A percentile compares a stretch with the other conserved stretches of the same genome.
Evolutionary conservation across 2,113 vertebrate species (phyloP).

Genomic region (human): DNA sequence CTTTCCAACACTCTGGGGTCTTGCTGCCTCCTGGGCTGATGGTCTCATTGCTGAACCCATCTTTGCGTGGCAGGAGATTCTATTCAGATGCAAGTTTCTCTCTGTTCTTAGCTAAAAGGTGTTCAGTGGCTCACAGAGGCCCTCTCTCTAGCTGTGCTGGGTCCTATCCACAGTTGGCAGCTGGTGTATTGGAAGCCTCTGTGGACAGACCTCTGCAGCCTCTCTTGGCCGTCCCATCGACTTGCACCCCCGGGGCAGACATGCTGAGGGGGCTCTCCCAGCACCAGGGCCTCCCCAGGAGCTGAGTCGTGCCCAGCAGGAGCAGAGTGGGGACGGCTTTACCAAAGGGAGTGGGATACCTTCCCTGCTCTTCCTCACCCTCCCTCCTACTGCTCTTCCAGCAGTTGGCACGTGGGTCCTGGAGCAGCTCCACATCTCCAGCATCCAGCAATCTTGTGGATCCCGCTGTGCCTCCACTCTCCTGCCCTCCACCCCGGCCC

Average conservation of each 20-base stretch:
- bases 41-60: not conserved
- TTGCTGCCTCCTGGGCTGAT: not conserved
- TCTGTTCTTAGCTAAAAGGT: no score
- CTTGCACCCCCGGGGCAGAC: accelerated
- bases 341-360: no score
- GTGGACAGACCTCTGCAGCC: no score
- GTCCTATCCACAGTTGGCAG: not conserved
- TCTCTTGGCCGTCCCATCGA: not conserved
- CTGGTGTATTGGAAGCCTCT: not conserved
- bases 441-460: accelerated
- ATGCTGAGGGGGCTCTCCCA: no score
- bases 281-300: not conserved
- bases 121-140: not conserved
- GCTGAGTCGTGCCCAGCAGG: not conserved
- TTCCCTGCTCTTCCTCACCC: no score
- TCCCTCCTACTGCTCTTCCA: not conserved
- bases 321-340: not conserved
- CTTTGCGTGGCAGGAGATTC: not conserved
- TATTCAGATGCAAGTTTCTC: not conserved
- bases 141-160: not conserved
- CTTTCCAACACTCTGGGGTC: no score
- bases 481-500: no score
- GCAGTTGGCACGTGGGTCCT: no score
- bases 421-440: no score
- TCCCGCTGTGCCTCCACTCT: not conserved